phyloP scores from a whole-genome alignment of 2,797 vertebrate species.

The Molossus alvarezi region DNA sequence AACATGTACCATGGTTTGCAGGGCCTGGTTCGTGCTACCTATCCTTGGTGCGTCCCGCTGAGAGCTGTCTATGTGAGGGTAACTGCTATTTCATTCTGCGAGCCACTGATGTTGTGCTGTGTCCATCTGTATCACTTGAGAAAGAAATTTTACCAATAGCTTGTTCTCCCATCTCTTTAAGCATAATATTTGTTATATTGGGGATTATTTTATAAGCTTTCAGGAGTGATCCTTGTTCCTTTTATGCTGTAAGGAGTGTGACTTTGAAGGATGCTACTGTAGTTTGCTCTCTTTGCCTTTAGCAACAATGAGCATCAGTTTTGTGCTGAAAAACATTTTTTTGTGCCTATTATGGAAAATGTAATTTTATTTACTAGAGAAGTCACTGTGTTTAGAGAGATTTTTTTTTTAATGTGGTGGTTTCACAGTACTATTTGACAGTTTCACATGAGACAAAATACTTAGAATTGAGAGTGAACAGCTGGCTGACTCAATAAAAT shows the following conservation, averaged over 20 bases:
- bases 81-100: not conserved
- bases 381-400: not conserved
- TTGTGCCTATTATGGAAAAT: constrained; percentile 68
- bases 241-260: not conserved
- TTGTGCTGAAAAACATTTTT: constrained; percentile 64
- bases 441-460: constrained; percentile 62
- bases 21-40: not conserved
- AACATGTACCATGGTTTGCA: not conserved
- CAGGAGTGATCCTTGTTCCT: not conserved
- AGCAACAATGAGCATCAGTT: constrained; percentile 55
- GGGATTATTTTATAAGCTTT: not conserved
- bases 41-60: not conserved
- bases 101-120: not conserved
- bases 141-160: not conserved
- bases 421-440: constrained; percentile 57
- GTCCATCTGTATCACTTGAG: not conserved
- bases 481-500: constrained; percentile 51
- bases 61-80: not conserved
- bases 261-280: constrained; percentile 31
- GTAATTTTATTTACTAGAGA: constrained; percentile 66
- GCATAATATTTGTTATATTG: not conserved
- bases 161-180: not conserved
- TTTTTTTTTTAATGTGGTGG: constrained; percentile 10
- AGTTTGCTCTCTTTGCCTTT: constrained; percentile 55
- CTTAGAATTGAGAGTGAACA: constrained; percentile 55